phyloP scores from a whole-genome alignment of 2,113 vertebrate species.

The Oostethus manadensis region DNA sequence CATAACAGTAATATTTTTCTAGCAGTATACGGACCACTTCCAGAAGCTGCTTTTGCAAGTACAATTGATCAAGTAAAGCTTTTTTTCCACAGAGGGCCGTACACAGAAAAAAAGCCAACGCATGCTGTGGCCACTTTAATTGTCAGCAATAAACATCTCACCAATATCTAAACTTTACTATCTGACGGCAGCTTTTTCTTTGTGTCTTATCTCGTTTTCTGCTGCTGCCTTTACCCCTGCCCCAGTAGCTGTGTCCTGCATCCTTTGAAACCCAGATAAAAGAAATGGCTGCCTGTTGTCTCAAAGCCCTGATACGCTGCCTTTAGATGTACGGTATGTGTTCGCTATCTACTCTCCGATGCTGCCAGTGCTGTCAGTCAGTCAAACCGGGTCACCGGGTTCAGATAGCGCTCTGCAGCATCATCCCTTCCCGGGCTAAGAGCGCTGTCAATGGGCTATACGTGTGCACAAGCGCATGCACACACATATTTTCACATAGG shows the following conservation, averaged over 20 bases:
- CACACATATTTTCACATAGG: constrained; percentile 1
- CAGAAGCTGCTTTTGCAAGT: too few species aligned
- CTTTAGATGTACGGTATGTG: constrained; percentile 22
- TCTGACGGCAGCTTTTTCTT: constrained; percentile 12
- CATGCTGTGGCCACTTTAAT: constrained; percentile 9
- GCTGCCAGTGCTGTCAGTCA: constrained; percentile 31
- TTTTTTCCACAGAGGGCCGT: too few species aligned
- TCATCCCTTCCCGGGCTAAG: constrained; percentile 41
- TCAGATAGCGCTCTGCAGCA: constrained; percentile 38
- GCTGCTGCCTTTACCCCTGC: constrained; percentile 1
- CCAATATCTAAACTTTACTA: constrained; percentile 25
- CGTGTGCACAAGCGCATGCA: neutral
- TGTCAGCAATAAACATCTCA: constrained; percentile 29
- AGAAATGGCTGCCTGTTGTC: constrained; percentile 37
- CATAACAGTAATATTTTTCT: too few species aligned
- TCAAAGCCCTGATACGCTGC: constrained; percentile 25
- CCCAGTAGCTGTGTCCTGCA: constrained; percentile 2
- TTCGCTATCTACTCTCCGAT: constrained; percentile 31
- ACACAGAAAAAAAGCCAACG: too few species aligned
- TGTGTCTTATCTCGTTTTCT: constrained; percentile 26
- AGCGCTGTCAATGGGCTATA: constrained; percentile 25
- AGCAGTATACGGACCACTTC: too few species aligned
- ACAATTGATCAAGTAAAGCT: too few species aligned
- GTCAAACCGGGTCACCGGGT: constrained; percentile 40
- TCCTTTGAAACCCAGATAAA: constrained; percentile 27